Evolutionary conservation across 2,113 vertebrate genomes (phyloP).

Genomic region (Desmodus rotundus): DNA sequence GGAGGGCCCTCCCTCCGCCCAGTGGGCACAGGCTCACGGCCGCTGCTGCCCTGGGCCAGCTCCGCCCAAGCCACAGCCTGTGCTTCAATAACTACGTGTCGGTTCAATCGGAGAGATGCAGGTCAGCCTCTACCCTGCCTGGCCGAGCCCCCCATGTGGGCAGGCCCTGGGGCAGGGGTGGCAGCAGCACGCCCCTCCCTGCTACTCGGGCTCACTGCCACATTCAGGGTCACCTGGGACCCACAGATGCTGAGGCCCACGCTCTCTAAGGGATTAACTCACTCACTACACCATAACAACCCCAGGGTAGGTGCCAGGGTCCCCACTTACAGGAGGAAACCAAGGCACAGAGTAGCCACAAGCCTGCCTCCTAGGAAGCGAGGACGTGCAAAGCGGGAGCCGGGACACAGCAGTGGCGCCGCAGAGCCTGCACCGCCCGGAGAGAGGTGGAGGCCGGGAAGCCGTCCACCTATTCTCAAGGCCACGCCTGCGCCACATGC

Average conservation of each 20-base stretch:
- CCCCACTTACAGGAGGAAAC: not conserved
- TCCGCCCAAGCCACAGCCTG: accelerated
- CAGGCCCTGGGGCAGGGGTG: accelerated
- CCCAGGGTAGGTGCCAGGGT: not conserved
- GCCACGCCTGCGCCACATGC: accelerated
- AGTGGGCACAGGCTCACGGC: accelerated
- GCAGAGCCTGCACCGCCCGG: accelerated
- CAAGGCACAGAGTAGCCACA: not conserved
- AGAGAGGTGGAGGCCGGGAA: not conserved
- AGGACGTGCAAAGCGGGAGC: accelerated
- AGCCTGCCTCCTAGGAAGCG: not conserved
- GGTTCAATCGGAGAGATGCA: accelerated
- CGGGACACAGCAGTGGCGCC: not conserved
- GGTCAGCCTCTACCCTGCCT: not conserved
- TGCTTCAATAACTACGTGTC: accelerated
- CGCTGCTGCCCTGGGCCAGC: accelerated
- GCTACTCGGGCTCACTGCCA: accelerated
- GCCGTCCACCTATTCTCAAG: accelerated
- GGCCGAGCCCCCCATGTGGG: not conserved
- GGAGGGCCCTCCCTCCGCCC: not conserved
- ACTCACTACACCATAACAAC: not conserved
- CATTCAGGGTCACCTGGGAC: not conserved
- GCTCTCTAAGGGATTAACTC: not conserved
- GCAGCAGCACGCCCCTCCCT: accelerated
- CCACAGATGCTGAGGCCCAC: accelerated